Conservation (phyloP, 2,888 invertebrate genomes). For the Eilema sororculum region DNA sequence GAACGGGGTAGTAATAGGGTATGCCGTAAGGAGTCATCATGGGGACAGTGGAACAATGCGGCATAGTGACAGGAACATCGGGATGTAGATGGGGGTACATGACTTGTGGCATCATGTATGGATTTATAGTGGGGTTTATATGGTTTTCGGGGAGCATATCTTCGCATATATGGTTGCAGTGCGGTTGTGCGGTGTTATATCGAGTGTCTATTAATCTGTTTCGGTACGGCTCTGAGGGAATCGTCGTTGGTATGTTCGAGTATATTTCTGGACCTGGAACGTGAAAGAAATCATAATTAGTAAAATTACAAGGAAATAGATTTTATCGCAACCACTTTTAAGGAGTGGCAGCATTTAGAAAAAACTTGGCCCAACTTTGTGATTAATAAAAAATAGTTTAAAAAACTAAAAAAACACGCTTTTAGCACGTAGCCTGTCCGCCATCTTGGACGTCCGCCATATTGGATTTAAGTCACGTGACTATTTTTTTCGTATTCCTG, state of each 20-base stretch:
- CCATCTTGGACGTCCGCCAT: too few relatives aligned
- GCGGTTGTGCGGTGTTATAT: constrained; percentile 51
- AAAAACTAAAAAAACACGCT: too few relatives aligned
- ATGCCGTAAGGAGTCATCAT: constrained; percentile 77
- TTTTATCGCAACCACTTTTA: not conserved
- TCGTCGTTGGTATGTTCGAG: constrained; percentile 72
- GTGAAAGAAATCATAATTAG: not conserved
- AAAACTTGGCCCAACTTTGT: not conserved
- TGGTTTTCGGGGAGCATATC: constrained; percentile 63
- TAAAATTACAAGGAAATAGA: too few relatives aligned
- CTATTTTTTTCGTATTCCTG: too few relatives aligned
- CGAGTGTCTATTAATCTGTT: constrained; percentile 57
- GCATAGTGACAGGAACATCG: constrained; percentile 61
- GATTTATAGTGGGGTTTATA: constrained; percentile 55
- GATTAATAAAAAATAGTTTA: too few relatives aligned
- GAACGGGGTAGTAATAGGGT: constrained; percentile 81
- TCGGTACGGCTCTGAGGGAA: constrained; percentile 56
- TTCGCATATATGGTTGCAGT: constrained; percentile 59
- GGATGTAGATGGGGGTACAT: constrained; percentile 67
- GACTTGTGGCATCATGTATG: constrained; percentile 62
- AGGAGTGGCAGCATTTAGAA: not conserved
- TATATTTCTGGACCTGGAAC: constrained; percentile 75
- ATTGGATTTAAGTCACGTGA: too few relatives aligned
- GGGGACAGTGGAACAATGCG: constrained; percentile 65
- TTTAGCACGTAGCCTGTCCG: too few relatives aligned